Evolutionary conservation across 2,888 invertebrate species (phyloP).

Genomic region (Dasypolia templi): DNA sequence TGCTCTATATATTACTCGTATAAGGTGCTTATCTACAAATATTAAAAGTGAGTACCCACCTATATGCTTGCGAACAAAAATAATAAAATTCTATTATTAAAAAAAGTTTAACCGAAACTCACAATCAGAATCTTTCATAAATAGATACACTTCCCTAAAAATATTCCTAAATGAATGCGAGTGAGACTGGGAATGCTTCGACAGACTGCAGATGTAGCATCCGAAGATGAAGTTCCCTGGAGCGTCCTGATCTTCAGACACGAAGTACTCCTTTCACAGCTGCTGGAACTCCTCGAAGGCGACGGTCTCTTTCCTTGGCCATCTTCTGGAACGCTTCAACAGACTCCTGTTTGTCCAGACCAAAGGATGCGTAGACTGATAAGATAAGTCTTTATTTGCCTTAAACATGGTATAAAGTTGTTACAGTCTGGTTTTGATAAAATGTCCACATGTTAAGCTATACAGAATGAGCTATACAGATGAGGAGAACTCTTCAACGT

Average conservation of each 20-base stretch:
- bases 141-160: constrained; percentile 2
- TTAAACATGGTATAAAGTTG: no score
- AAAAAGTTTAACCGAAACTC: neutral
- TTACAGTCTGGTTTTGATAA: no score
- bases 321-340: constrained; percentile 94
- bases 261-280: constrained; percentile 96
- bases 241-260: constrained; percentile 93
- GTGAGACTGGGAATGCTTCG: constrained; percentile 66
- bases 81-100: neutral
- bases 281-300: constrained; percentile 94
- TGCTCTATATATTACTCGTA: no score
- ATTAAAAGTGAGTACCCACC: neutral
- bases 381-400: no score
- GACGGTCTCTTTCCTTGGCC: constrained; percentile 93
- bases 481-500: constrained; percentile 95
- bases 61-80: neutral
- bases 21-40: no score
- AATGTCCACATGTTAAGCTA: no score
- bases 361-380: constrained; percentile 95
- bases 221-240: constrained; percentile 96
- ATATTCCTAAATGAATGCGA: constrained; percentile 49
- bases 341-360: constrained; percentile 93
- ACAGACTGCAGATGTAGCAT: constrained; percentile 70
- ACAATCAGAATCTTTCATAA: neutral
- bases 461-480: no score